These are phyloP conservation scores for Thalassoma bifasciatum DNA, from an alignment of 2,113 vertebrate genomes.

Conservation along the genomic window DNA sequence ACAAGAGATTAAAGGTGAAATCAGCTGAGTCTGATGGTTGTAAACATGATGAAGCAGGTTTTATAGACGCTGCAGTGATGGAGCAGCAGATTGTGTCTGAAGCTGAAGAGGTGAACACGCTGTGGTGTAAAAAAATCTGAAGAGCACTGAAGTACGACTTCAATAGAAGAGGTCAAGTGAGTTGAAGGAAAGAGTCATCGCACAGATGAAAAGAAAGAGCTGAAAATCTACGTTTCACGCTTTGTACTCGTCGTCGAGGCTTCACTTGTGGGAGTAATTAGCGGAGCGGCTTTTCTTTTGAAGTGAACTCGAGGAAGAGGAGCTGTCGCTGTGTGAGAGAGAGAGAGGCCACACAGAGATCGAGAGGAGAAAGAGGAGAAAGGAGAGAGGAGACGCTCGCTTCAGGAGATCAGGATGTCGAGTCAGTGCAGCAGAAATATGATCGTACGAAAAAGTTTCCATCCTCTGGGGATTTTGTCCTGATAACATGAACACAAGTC, in stretches of 20 bases:
- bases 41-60: no score
- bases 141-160: constrained; percentile 25
- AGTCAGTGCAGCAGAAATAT: no score
- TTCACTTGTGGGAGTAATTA: constrained; percentile 67
- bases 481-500: no score
- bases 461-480: no score
- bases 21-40: no score
- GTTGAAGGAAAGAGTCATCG: constrained; percentile 29
- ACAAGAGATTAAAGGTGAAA: no score
- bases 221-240: constrained; percentile 34
- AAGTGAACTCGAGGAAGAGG: constrained; percentile 43
- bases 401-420: not conserved
- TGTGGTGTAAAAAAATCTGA: constrained; percentile 7
- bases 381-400: constrained; percentile 13
- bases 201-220: constrained; percentile 24
- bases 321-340: constrained; percentile 20
- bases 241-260: constrained; percentile 50
- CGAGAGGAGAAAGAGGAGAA: not conserved
- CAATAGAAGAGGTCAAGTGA: constrained; percentile 56
- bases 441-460: no score
- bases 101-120: constrained; percentile 38
- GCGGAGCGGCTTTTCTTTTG: constrained; percentile 38
- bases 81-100: not conserved
- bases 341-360: constrained; percentile 1
- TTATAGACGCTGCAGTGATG: not conserved